A percentile compares a stretch with the other conserved stretches of the same genome.
phyloP scores from a whole-genome alignment of 2,797 vertebrate species.

The Coluber constrictor region DNA sequence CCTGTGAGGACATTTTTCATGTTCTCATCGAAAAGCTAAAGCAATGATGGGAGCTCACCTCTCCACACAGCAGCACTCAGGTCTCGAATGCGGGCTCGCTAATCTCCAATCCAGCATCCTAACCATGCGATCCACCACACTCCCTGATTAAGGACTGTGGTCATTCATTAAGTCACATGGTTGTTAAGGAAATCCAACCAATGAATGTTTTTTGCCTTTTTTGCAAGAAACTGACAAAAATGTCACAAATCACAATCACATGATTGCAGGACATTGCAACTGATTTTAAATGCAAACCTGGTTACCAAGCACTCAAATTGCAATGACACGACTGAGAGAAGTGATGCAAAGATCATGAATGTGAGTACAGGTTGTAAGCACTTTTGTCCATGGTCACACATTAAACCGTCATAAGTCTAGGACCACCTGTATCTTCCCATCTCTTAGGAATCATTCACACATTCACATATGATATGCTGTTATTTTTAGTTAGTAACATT shows the following conservation, averaged over 20 bases:
- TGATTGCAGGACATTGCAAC: background rate
- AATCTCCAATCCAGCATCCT: no score
- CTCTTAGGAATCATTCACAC: constrained; percentile 34
- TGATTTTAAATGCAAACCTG: background rate
- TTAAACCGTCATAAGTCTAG: background rate
- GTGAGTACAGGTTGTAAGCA: background rate
- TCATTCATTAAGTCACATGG: background rate
- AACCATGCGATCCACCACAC: background rate
- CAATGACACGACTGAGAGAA: background rate
- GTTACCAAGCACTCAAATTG: background rate
- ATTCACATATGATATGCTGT: constrained; percentile 1
- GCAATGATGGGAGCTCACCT: no score
- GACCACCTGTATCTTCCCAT: constrained; percentile 16
- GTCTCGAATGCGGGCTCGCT: fast-evolving
- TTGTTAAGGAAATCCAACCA: background rate
- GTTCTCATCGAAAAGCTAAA: no score
- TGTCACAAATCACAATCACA: no score
- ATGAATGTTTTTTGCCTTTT: no score
- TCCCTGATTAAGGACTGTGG: background rate
- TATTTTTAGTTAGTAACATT: constrained; percentile 5
- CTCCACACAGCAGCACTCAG: no score
- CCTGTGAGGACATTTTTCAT: no score
- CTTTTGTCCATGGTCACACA: background rate
- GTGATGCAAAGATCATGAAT: background rate
- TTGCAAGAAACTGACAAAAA: no score